Evolutionary conservation across 2,113 vertebrate genomes (phyloP).

Genomic region (Plectropomus leopardus): DNA sequence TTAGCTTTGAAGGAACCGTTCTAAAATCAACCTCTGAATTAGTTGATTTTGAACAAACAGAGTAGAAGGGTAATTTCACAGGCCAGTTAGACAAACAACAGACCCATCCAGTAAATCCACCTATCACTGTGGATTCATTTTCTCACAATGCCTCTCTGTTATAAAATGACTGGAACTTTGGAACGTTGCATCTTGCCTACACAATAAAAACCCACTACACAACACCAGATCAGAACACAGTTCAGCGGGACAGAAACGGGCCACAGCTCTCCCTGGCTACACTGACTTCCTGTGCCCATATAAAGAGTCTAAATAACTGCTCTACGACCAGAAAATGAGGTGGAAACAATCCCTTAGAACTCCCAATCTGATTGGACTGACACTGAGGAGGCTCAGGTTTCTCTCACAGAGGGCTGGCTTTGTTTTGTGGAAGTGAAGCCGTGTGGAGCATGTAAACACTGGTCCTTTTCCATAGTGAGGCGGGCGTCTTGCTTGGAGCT

Average conservation of each 20-base stretch:
- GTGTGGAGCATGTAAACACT: slow-evolving; percentile 80
- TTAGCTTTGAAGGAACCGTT: not conserved
- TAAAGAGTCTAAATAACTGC: slow-evolving; percentile 37
- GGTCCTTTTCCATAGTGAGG: slow-evolving; percentile 57
- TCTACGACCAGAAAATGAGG: slow-evolving; percentile 36
- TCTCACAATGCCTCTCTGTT: slow-evolving; percentile 21
- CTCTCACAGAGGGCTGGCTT: slow-evolving; percentile 64
- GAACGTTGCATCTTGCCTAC: slow-evolving; percentile 33
- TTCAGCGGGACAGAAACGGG: slow-evolving; percentile 33
- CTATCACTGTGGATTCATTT: slow-evolving; percentile 5
- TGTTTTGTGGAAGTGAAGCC: slow-evolving; percentile 70
- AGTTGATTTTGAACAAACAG: not conserved
- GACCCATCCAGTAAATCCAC: slow-evolving; percentile 13
- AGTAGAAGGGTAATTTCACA: not conserved
- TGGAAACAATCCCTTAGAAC: slow-evolving; percentile 61
- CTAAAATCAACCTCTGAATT: not conserved
- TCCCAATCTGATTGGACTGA: slow-evolving; percentile 62
- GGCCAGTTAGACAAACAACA: not conserved
- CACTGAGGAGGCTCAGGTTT: slow-evolving; percentile 56
- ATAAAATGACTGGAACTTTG: slow-evolving; percentile 41
- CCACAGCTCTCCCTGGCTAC: slow-evolving; percentile 39
- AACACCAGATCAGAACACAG: slow-evolving; percentile 24
- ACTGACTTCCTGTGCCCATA: slow-evolving; percentile 53
- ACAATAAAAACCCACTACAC: slow-evolving; percentile 44
- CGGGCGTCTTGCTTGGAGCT: slow-evolving; percentile 36